A percentile compares a stretch with the other conserved stretches of the same genome.
phyloP scores from a whole-genome alignment of 2,888 invertebrate species.

The Colletes collaris region DNA sequence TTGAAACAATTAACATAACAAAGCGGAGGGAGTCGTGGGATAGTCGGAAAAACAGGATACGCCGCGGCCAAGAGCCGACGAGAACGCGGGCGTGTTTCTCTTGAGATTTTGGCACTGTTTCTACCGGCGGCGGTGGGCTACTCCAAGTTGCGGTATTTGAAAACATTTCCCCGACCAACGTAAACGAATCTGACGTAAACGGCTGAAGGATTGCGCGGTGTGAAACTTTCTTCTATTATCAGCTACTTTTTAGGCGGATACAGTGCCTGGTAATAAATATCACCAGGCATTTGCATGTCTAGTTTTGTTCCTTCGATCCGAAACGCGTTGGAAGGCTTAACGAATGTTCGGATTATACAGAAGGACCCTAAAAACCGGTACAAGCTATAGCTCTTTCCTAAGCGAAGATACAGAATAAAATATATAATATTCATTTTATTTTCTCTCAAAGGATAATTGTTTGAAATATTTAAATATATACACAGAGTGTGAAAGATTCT shows the following conservation, averaged over 20 bases:
- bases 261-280: background rate
- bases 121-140: constrained; percentile 73
- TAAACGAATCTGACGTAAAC: constrained; percentile 72
- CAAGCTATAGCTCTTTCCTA: no score
- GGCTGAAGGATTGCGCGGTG: constrained; percentile 55
- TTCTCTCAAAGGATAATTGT: no score
- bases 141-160: constrained; percentile 76
- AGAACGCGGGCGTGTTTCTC: constrained; percentile 73
- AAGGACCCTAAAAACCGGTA: no score
- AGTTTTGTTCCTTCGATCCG: no score
- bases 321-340: no score
- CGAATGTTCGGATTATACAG: no score
- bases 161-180: constrained; percentile 75
- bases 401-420: no score
- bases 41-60: constrained; percentile 56
- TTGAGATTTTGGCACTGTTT: constrained; percentile 81
- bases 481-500: no score
- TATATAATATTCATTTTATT: no score
- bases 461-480: no score
- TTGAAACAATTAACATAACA: constrained; percentile 83
- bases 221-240: constrained; percentile 61
- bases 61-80: constrained; percentile 57
- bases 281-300: background rate
- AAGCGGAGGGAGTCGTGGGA: constrained; percentile 72
- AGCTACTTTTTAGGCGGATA: background rate